Evolutionary conservation across 1,140 invertebrate genomes (phyloP), one percentile per base, ranked within the genome.

Genomic region (Tribolium castaneum): DNA sequence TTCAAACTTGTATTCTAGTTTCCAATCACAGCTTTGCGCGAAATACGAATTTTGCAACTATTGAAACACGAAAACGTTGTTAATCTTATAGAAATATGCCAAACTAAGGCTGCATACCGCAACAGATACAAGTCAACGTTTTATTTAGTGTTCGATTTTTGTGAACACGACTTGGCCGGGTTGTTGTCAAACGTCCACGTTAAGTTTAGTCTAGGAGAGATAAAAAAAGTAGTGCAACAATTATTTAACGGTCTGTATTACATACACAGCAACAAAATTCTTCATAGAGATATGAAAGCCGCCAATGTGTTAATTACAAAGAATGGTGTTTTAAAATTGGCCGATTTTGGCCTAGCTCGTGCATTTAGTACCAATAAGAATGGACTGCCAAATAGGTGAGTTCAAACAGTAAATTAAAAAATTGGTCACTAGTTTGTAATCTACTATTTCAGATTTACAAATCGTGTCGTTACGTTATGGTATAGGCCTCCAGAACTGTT

Each of bases 291-390:
- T 85, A 99, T 99, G 97, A 99, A 99, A 89, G 97, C 99, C 51
- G 98, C 98, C 0, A 99, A 99, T 90, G 97, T 99, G 59, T 88
- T 99, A 1, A 98, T 99, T 62, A 99, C 97, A 1, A 99, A 98
- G 87, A 94, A 94, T 88, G 98, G 99, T n/a, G 92, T 97, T 16
- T 85, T 98, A 14, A 98, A 98, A 86, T 85, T 98, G 49, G 96
- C 96, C n/a, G 96, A 98, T 88, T 98, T 98, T 89, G 96, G 96
- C 51, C 88, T 98, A 72, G 96, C 96, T 0, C 88, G 97, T 86
- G 97, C 97, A 0, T 98, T 98, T 85, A 98, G 96, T 87, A 90
- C 92, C n/a, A 93, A 92, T 35, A 97, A 97, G 88, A 94, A 92
- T 83, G 95, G 94, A 51, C 91, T 93, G 84, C 92, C 93, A 0